Evolutionary conservation across 2,113 vertebrate species (phyloP).

Genomic region (Hylia prasina): DNA sequence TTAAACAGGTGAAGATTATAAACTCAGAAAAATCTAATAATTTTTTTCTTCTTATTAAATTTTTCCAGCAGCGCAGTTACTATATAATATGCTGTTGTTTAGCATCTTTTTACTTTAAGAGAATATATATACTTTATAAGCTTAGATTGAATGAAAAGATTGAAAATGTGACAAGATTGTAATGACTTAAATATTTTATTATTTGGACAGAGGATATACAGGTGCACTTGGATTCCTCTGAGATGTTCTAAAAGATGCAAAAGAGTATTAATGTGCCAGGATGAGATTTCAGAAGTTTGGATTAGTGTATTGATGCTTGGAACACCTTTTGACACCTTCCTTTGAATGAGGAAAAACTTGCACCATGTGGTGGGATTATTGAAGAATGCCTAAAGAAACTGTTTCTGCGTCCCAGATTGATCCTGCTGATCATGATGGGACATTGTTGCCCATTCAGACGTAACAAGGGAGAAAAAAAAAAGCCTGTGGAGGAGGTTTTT

Average conservation of each 20-base stretch:
- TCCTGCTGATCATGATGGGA: background rate
- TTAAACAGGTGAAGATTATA: background rate
- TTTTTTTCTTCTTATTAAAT: background rate
- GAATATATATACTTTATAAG: background rate
- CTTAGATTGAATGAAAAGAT: background rate
- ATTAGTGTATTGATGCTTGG: background rate
- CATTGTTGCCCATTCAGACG: accelerated
- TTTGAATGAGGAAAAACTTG: background rate
- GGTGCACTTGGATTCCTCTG: background rate
- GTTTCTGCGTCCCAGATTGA: background rate
- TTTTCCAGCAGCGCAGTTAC: background rate
- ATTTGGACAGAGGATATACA: background rate
- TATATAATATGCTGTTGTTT: background rate
- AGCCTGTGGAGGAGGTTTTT: background rate
- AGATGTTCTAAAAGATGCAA: background rate
- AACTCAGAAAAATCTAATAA: background rate
- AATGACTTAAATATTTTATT: background rate
- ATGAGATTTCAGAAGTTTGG: background rate
- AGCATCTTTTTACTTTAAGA: background rate
- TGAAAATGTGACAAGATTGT: background rate
- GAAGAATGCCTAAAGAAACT: background rate
- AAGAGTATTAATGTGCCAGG: background rate
- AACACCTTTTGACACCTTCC: background rate
- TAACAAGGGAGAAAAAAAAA: background rate
- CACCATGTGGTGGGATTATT: background rate